Base-by-base conservation (phyloP, 2,888 invertebrate species). In the Scaptomyza flava region DNA sequence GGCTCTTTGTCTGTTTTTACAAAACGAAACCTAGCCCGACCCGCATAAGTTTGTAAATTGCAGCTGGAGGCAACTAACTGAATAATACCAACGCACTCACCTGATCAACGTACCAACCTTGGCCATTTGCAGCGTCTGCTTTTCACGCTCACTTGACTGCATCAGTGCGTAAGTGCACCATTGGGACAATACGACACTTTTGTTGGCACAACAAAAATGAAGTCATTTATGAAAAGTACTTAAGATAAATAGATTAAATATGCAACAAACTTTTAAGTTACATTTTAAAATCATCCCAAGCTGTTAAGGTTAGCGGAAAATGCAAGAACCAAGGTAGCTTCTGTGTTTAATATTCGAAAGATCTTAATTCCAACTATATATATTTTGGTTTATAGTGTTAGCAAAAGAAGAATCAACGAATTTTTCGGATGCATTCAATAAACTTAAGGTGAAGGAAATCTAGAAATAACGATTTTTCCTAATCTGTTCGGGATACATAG, bases 71-170 rank as follows among this genome's bases (percentile, higher is more conserved):
- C 54, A 69, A 66, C 57, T 27, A 56, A 50, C 58, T 51, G 58
- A 42, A 65, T 61, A 60, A 72, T 60, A 17, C 9, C 41, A 41
- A 53, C 56, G 63, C 76, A 59, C 48, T 58, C 52, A 57, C 41
- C 52, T 46, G 48, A 43, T 51, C 36, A 27, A 20, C n/a, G n/a
- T 17, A 41, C 20, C n/a, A 20, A 8, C 41, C 12, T n/a, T 56
- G 65, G 67, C 43, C 45, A 47, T 53, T 50, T 42, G 68, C 69
- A 58, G 72, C 70, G 61, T 75, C 52, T 62, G 54, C 43, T 51
- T 66, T 72, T 73, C 43, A 76, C 77, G 80, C 77, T 53, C 63
- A 71, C 68, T 79, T 80, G 66, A 80, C 53, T 68, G 66, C 63
- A 52, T 46, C 54, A 53, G 75, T 38, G 60, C 61, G 33, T 56